Base-by-base conservation (phyloP, 2,113 vertebrate genomes). In the Xyliphius kryptos region DNA sequence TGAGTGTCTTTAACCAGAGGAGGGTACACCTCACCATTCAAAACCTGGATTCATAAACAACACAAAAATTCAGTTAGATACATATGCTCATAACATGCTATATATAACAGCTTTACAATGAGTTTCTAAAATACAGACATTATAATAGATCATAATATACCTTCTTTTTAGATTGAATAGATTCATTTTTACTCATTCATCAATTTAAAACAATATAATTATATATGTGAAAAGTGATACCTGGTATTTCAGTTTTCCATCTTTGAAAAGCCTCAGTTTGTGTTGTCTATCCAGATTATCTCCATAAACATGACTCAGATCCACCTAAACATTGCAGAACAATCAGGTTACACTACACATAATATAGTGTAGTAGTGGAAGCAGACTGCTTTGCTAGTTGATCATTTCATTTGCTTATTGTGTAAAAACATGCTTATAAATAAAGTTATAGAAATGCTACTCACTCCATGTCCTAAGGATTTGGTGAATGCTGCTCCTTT, bases 161-260 rank as follows among this genome's bases (percentile, higher is more conserved):
- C 26, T 32, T 32, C 26, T 32, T 6, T 32, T 32, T 32, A 32
- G 7, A 5, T 32, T 32, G 7, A 32, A 32, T 32, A 32, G 26
- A 32, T 32, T 6, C 4, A 6, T 1, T 32, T 32, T 1, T 5
- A 32, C 26, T 32, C 7, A 5, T 32, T 32, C 26, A 32, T 32
- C 26, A 32, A 32, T 32, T 3, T 32, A 32, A 32, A 32, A 5
- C 26, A 32, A 32, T 32, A 32, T 6, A 3, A 32, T 32, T 32
- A 32, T 32, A 32, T 32, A 32, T 32, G 26, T n/a, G n/a, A n/a
- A n/a, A n/a, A n/a, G 11, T 32, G 13, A 32, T 50, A 69, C 61
- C 95, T 99, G 91, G 68, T 88, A 89, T 78, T 88, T 97, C 38
- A 99, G 74, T 73, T 99, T 99, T 67, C 96, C 96, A 26, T 96